phyloP scores from a whole-genome alignment of 2,113 vertebrate genomes.

The Etheostoma spectabile region DNA sequence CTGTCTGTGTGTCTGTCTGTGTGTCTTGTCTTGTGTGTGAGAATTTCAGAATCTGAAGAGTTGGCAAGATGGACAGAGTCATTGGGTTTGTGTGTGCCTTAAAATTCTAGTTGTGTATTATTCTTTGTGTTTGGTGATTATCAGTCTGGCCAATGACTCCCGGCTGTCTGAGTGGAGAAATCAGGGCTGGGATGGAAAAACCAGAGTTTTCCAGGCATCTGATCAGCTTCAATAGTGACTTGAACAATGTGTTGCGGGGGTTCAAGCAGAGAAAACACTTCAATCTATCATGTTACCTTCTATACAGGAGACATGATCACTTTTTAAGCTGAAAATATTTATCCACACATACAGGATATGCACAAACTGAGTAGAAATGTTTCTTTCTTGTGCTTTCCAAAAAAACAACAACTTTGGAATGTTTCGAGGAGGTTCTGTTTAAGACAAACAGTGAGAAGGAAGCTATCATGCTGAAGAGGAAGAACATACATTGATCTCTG shows the following conservation, averaged over 20 bases:
- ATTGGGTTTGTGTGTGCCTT: neutral
- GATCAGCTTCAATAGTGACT: slow-evolving; percentile 67
- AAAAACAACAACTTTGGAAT: slow-evolving; percentile 7
- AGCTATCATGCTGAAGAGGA: neutral
- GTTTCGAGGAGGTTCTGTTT: slow-evolving; percentile 7
- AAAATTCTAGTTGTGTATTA: slow-evolving; percentile 10
- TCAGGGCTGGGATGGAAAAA: slow-evolving; percentile 62
- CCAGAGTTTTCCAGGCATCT: slow-evolving; percentile 66
- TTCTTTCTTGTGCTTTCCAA: slow-evolving; percentile 3
- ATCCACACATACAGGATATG: neutral
- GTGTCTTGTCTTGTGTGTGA: neutral
- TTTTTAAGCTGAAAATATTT: neutral
- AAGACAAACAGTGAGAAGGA: neutral
- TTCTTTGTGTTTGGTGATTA: slow-evolving; percentile 35
- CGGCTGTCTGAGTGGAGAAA: slow-evolving; percentile 51
- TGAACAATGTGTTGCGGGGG: slow-evolving; percentile 30
- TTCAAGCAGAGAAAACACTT: slow-evolving; percentile 23
- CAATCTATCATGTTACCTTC: slow-evolving; percentile 29
- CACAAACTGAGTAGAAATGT: neutral
- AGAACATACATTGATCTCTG: slow-evolving; percentile 4
- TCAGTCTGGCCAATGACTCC: slow-evolving; percentile 56
- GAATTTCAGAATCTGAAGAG: neutral
- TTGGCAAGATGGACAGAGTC: slow-evolving; percentile 4
- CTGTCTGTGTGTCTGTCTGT: neutral
- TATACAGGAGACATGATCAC: neutral